A percentile compares a stretch with the other conserved stretches of the same genome.
Evolutionary conservation across 2,113 vertebrate genomes (phyloP).

Genomic region (cattle (Bos taurus)): ARS-UCD2.0 NC_037329.1:73673501-73674000

Average conservation of each 20-base stretch:
- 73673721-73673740: neutral
- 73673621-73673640: neutral
- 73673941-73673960: neutral
- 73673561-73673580: neutral
- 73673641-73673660: neutral
- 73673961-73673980: no score
- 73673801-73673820: neutral
- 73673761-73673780: neutral
- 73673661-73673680: neutral
- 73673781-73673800: neutral
- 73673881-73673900: accelerated
- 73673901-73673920: neutral
- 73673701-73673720: neutral
- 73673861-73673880: neutral
- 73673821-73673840: accelerated
- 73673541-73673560: neutral
- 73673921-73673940: neutral
- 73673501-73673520: neutral
- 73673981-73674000: neutral
- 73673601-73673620: neutral
- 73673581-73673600: neutral
- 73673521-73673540: neutral
- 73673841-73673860: neutral
- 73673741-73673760: neutral
- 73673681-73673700: neutral